phyloP scores from a whole-genome alignment of 2,113 vertebrate genomes.

The Nycticryphes semicollaris region DNA sequence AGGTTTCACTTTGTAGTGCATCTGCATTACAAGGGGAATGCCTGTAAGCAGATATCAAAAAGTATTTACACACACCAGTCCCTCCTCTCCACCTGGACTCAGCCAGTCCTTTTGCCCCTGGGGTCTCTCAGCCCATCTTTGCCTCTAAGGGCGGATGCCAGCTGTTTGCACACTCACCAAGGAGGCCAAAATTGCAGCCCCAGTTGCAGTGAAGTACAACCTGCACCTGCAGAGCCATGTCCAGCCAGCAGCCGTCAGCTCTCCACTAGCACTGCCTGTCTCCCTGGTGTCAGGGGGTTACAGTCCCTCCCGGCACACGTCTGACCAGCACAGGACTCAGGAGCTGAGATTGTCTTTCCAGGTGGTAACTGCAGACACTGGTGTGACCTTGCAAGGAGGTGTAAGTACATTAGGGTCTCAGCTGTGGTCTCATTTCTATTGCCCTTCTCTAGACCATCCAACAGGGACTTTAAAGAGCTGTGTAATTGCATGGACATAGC shows the following conservation, averaged over 20 bases:
- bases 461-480: background rate
- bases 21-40: background rate
- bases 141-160: background rate
- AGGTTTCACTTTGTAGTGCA: background rate
- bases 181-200: background rate
- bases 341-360: background rate
- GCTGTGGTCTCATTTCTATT: background rate
- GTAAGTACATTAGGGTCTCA: background rate
- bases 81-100: background rate
- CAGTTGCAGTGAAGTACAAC: background rate
- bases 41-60: background rate
- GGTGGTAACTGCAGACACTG: background rate
- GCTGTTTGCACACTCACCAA: background rate
- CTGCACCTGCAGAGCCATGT: background rate
- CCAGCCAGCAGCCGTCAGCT: background rate
- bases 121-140: background rate
- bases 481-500: background rate
- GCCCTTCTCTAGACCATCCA: background rate
- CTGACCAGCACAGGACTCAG: background rate
- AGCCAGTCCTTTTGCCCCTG: background rate
- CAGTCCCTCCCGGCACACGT: background rate
- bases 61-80: background rate
- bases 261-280: background rate
- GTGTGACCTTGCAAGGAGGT: background rate
- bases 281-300: background rate